Conservation (phyloP, 2,113 vertebrate genomes). For the Sander vitreus region DNA sequence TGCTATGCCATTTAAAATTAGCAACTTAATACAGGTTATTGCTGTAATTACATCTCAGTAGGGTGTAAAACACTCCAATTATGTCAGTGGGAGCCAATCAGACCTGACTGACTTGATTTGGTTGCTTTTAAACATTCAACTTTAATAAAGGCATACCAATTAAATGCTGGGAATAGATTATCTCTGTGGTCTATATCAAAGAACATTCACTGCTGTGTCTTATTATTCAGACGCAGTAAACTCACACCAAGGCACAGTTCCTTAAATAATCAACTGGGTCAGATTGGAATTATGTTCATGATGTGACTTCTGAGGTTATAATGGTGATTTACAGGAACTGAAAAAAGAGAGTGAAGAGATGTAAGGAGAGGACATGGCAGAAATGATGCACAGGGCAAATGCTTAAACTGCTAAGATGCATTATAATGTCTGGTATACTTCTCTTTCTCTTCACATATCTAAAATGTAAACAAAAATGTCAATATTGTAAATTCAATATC, state of each 20-base stretch:
- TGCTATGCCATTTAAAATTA: conserved; percentile 2
- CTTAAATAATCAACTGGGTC: conserved; percentile 34
- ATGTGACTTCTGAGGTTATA: conserved; percentile 6
- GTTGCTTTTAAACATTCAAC: conserved; percentile 3
- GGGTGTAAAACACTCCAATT: conserved; percentile 37
- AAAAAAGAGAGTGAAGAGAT: conserved; percentile 13
- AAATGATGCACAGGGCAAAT: background rate
- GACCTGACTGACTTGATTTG: conserved; percentile 1
- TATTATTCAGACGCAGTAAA: conserved; percentile 1
- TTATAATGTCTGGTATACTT: background rate
- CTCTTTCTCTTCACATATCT: background rate
- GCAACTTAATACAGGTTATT: conserved; percentile 50
- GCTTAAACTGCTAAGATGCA: background rate
- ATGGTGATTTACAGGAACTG: background rate
- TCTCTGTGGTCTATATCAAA: conserved; percentile 17
- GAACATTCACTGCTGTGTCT: conserved; percentile 3
- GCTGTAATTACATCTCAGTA: conserved; percentile 35
- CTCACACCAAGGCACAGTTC: conserved; percentile 5
- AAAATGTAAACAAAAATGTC: no score
- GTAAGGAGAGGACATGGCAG: background rate
- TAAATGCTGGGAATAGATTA: conserved; percentile 28
- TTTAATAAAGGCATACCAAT: background rate
- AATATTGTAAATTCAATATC: no score
- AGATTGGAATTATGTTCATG: conserved; percentile 11
- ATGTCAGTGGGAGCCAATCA: conserved; percentile 49